Conservation (phyloP, 2,888 invertebrate genomes). For the Caenorhabditis angaria region DNA sequence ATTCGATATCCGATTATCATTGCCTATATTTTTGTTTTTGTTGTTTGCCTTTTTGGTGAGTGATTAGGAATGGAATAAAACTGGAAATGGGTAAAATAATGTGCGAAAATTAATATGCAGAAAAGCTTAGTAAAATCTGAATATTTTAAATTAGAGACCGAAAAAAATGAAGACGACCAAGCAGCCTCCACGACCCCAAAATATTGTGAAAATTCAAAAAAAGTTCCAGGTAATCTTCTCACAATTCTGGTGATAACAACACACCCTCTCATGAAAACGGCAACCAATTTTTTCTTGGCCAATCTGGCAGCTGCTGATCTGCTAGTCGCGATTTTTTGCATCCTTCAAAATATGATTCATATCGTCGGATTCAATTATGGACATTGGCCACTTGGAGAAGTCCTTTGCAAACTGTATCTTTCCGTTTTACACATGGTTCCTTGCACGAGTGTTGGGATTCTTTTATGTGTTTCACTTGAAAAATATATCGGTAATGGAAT, state of each 20-base stretch:
- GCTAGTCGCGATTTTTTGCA: conserved; percentile 90
- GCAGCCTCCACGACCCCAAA: background rate
- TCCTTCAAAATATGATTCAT: conserved; percentile 86
- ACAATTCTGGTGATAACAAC: conserved; percentile 86
- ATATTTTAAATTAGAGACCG: background rate
- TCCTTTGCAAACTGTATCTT: conserved; percentile 89
- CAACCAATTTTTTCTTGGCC: conserved; percentile 90
- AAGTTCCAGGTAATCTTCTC: conserved; percentile 82
- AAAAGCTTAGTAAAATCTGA: conserved; percentile 19
- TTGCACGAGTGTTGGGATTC: conserved; percentile 88
- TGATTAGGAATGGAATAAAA: conserved; percentile 8
- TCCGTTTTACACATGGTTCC: conserved; percentile 84
- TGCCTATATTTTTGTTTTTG: conserved; percentile 60
- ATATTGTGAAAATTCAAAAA: background rate
- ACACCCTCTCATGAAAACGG: conserved; percentile 84
- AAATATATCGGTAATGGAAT: conserved; percentile 79
- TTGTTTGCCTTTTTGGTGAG: conserved; percentile 58
- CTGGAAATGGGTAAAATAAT: background rate
- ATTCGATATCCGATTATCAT: conserved; percentile 56
- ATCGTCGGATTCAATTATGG: conserved; percentile 77
- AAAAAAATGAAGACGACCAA: background rate
- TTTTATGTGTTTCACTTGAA: conserved; percentile 86
- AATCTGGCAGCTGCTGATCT: conserved; percentile 90
- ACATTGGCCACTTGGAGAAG: conserved; percentile 77
- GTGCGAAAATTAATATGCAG: conserved; percentile 10